Base-by-base conservation (phyloP, 1,140 invertebrate species). In the Caenorhabditis remanei region DNA sequence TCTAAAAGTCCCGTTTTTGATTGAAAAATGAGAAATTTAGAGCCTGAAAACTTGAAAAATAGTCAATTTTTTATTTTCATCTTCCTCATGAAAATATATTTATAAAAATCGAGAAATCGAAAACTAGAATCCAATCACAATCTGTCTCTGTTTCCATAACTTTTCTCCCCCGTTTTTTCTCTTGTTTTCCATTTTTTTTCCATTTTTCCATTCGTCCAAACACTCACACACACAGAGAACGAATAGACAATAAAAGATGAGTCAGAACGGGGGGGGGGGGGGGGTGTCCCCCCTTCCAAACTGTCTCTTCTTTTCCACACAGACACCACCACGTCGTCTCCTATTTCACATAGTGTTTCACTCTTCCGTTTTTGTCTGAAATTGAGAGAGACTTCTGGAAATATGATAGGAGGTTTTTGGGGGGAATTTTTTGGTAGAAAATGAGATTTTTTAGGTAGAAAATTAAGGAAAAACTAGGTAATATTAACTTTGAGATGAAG, bases 201-300 rank as follows among this genome's bases (percentile, higher is more conserved):
- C 43, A 19, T 83, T 48, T n/a, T 24, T 19, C 48, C 48, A 56
- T 55, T 84, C 41, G 13, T 84, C n/a, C 53, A 40, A 19, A 50
- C 21, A 84, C 83, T 21, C 19, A 84, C 21, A 84, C 21, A 84
- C 16, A 58, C 56, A 32, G 16, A 63, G 32, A 32, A 32, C 32
- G 32, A 16, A 63, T 48, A 61, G 43, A 84, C 83, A 46, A 53
- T 46, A 56, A 56, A 58, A 40, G 32, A n/a, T 84, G 41, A 46
- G 21, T 58, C 55, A 56, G 32, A 32, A 2, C 1, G 2, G 2
- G 32, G 32, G 32, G 32, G 0, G 32, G 32, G 32, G 2, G 2
- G 32, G 32, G 32, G 32, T 32, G 32, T 32, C 32, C 14, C 48
- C 75, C 21, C 50, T n/a, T n/a, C n/a, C n/a, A n/a, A n/a, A n/a